Evolutionary conservation across 2,888 invertebrate genomes (phyloP), one percentile per base, ranked within the genome.

Genomic region (Deilephila porcellus): DNA sequence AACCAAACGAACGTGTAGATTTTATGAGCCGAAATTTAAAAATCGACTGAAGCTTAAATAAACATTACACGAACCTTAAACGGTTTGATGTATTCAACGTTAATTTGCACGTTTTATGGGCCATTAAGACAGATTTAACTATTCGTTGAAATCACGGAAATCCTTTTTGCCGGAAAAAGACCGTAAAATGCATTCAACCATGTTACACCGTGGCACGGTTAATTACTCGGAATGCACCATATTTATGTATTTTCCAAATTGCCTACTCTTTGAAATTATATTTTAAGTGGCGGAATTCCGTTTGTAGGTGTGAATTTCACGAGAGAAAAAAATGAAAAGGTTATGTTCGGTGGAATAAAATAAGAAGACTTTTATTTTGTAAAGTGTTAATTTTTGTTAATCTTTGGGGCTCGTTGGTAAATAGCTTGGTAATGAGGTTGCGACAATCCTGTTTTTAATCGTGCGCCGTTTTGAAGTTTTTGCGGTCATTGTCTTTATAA

Each of bases 181-280:
- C 52, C 45, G 67, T 67, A 52, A 67, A 67, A 52, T 67, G 67
- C 52, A 67, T 67, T 67, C 52, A 67, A 52, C 67, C 67, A 45
- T 67, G 67, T 52, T 67, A 67, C 67, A 67, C 67, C 45, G 45
- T 52, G 52, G 67, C 25, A 67, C 25, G 67, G 67, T 67, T 67
- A 67, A 67, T 67, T 67, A 67, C 67, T 67, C 67, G 67, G 67
- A 67, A 67, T 67, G 67, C 67, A 67, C 25, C 52, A 67, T 67
- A 67, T 67, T 67, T 52, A 52, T 67, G 11, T 64, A 45, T 64
- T 11, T 64, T 45, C 20, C 64, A 56, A 56, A 56, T 56, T n/a
- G 56, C 56, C 56, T 56, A 56, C 56, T n/a, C 56, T 56, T 56
- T 56, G 19, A 56, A 56, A 56, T 56, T 56, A 56, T 56, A 19